phyloP scores from a whole-genome alignment of 2,797 vertebrate genomes.

The Triplophysa yarkandensis region DNA sequence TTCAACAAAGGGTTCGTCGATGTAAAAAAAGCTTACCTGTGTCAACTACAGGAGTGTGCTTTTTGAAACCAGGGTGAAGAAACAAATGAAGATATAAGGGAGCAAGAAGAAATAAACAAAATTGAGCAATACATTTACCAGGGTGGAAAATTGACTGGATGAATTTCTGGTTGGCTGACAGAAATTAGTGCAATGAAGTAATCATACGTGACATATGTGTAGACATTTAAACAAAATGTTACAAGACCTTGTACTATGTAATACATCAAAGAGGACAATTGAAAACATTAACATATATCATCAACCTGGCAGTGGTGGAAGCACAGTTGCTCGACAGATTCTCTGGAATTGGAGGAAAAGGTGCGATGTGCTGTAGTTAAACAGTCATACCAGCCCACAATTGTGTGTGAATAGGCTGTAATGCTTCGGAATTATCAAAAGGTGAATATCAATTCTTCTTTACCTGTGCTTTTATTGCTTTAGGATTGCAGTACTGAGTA shows the following conservation, averaged over 20 bases:
- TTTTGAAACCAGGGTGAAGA: conserved; percentile 76
- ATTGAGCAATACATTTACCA: conserved; percentile 76
- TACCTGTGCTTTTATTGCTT: conserved; percentile 76
- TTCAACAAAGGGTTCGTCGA: conserved; percentile 64
- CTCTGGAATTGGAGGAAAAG: conserved; percentile 79
- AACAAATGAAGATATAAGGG: conserved; percentile 62
- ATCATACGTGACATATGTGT: conserved; percentile 72
- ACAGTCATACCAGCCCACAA: conserved; percentile 58
- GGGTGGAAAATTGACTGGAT: conserved; percentile 73
- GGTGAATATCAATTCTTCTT: conserved; percentile 67
- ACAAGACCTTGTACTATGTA: conserved; percentile 51
- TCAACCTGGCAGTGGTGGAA: conserved; percentile 87
- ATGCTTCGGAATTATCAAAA: conserved; percentile 79
- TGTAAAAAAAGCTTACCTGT: conserved; percentile 70
- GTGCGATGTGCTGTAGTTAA: conserved; percentile 80
- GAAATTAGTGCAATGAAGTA: conserved; percentile 62
- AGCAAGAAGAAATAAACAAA: conserved; percentile 64
- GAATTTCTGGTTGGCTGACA: conserved; percentile 74
- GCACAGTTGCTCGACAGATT: conserved; percentile 81
- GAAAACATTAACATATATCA: conserved; percentile 80
- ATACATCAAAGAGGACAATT: conserved; percentile 62
- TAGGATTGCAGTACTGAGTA: conserved; percentile 83
- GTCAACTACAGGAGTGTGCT: conserved; percentile 69
- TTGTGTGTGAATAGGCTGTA: conserved; percentile 76
- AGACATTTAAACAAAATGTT: conserved; percentile 67